A percentile compares a stretch with the other conserved stretches of the same genome.
phyloP scores from a whole-genome alignment of 2,113 vertebrate species.

The Cacatua alba region DNA sequence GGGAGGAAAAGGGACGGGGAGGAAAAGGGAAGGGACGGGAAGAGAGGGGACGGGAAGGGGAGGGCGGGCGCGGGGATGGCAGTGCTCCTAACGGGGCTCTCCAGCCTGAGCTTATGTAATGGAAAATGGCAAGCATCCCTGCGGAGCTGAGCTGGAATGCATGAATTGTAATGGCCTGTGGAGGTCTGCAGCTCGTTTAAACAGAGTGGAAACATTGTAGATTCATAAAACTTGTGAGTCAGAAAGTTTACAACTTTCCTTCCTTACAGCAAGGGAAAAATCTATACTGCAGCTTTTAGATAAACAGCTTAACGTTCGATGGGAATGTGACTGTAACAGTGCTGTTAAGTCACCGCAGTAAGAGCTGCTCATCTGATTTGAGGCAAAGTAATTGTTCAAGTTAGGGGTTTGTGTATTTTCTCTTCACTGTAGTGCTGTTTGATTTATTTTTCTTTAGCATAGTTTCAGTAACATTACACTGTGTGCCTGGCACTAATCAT shows the following conservation, averaged over 20 bases:
- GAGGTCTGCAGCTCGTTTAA: constrained; percentile 39
- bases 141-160: background rate
- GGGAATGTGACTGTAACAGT: background rate
- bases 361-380: background rate
- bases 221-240: constrained; percentile 23
- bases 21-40: too few relatives aligned
- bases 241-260: constrained; percentile 37
- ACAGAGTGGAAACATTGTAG: constrained; percentile 17
- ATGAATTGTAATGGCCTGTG: background rate
- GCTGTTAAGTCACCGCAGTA: background rate
- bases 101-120: constrained; percentile 23
- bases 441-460: background rate
- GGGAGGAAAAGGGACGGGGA: too few relatives aligned
- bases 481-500: background rate
- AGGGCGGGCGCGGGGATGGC: background rate
- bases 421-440: background rate
- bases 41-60: background rate
- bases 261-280: background rate
- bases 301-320: background rate
- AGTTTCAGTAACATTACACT: background rate
- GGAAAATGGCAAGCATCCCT: constrained; percentile 52
- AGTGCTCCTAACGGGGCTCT: background rate
- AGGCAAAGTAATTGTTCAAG: background rate
- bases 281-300: background rate
- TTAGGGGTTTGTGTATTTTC: background rate